Conservation (phyloP, 2,888 invertebrate species). For the Aromia moschata region DNA sequence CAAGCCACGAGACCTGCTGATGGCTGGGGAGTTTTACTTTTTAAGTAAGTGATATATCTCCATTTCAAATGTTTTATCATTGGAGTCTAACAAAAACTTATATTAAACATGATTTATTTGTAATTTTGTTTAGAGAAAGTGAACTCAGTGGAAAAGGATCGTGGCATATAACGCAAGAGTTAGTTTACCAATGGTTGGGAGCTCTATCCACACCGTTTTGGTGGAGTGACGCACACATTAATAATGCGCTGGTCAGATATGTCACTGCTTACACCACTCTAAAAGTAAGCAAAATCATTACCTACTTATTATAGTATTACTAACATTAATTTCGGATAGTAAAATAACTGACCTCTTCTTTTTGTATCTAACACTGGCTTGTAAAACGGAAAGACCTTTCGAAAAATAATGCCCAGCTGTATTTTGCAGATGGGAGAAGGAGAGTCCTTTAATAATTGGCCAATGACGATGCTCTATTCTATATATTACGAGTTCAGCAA, state of each 20-base stretch:
- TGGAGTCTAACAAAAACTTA: background rate
- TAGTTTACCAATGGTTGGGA: constrained; percentile 84
- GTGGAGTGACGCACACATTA: constrained; percentile 81
- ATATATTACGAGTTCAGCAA: constrained; percentile 84
- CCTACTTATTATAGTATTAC: too few species aligned
- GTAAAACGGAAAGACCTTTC: too few species aligned
- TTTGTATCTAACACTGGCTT: too few species aligned
- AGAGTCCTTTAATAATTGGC: constrained; percentile 83
- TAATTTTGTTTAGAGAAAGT: constrained; percentile 70
- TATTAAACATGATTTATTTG: background rate
- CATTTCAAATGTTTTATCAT: too few species aligned
- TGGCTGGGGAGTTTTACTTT: constrained; percentile 81
- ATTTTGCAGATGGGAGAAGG: constrained; percentile 73
- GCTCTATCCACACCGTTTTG: constrained; percentile 78
- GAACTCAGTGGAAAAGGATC: constrained; percentile 74
- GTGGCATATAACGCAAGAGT: constrained; percentile 75
- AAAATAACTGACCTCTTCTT: too few species aligned
- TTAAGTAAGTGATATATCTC: constrained; percentile 75
- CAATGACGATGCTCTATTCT: constrained; percentile 80
- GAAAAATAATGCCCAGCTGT: too few species aligned
- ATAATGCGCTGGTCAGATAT: constrained; percentile 80
- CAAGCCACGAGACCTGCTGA: constrained; percentile 77
- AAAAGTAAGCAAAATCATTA: too few species aligned
- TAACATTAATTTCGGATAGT: too few species aligned
- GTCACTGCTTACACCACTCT: constrained; percentile 77